Evolutionary conservation across 2,888 invertebrate species (phyloP).

Genomic region (Octonoba sinensis): DNA sequence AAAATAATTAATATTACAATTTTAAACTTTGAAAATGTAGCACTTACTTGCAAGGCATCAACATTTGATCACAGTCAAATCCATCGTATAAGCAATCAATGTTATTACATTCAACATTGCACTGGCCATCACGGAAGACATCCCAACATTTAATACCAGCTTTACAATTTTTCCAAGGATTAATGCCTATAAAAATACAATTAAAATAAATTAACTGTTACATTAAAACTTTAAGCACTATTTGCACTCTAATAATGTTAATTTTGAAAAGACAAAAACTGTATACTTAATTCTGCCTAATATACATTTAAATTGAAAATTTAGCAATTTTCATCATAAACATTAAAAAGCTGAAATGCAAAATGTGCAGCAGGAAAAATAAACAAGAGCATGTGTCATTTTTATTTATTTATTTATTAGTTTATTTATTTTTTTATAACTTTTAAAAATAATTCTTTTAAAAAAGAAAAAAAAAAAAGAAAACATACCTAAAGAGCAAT

Average conservation of each 20-base stretch:
- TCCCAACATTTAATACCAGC: conserved; percentile 90
- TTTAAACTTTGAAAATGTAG: not conserved
- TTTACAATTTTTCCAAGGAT: conserved; percentile 94
- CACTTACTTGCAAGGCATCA: conserved; percentile 65
- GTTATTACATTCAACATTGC: conserved; percentile 93
- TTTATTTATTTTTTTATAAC: too few relatives aligned
- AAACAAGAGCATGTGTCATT: too few relatives aligned
- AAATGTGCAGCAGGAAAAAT: too few relatives aligned
- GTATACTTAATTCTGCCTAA: too few relatives aligned
- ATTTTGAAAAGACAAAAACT: not conserved
- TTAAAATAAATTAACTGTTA: not conserved
- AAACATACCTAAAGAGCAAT: conserved; percentile 77
- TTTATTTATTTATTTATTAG: too few relatives aligned
- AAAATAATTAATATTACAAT: not conserved
- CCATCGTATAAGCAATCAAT: conserved; percentile 97
- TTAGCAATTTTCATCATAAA: too few relatives aligned
- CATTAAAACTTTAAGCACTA: not conserved
- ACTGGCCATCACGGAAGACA: conserved; percentile 89
- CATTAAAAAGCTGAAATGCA: too few relatives aligned
- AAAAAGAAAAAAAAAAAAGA: too few relatives aligned
- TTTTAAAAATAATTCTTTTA: too few relatives aligned
- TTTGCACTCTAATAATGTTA: not conserved
- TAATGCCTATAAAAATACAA: conserved; percentile 69
- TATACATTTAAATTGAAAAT: too few relatives aligned
- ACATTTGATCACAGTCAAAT: conserved; percentile 85